Base-by-base conservation (phyloP, 1,140 invertebrate genomes). In the Galleria mellonella region DNA sequence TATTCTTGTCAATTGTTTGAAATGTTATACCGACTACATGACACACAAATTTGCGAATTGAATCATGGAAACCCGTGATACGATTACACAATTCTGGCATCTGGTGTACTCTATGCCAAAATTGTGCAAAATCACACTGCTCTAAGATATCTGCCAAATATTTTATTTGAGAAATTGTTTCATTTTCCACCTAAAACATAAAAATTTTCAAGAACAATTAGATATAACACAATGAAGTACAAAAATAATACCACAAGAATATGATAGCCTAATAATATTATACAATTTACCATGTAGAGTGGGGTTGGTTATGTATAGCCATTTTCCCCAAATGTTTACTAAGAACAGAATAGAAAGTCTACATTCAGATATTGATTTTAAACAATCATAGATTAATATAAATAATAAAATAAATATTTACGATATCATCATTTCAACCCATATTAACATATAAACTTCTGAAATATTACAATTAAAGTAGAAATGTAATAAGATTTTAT, bases 1-100 rank as follows among this genome's bases (percentile, higher is more conserved):
- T 89, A 37, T 88, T 86, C 70, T 94, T 94, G 42, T 96, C 92
- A 75, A 99, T 97, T 1, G 93, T 95, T 78, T 99, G 97, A 85
- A 97, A 99, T 4, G 98, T 99, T 32, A 97, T 98, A 51, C 94
- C 95, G 13, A 99, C 94, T 27, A 99, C 97, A 84, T 99, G 97
- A 55, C 97, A 99, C 9, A 99, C 94, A 88, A 98, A 99, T 81
- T 98, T 98, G 36, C 97, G 89, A 48, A 99, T 96, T 0, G 96
- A 97, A 87, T 99, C 97, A 62, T 89, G 94, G 86, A 99, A 99
- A 15, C 97, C 97, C 55, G 88, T 88, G 47, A 99, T 95, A 61
- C 90, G 89, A 43, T 89, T 89, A 55, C 91, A 93, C 29, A 95
- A 74, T 44, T 91, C 91, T 0, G 92, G 90, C 85, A 94, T 91